Percentiles rank a stretch among this genome's conserved stretches.
Conservation (phyloP, 2,888 invertebrate species). For the Miltochrista miniata region DNA sequence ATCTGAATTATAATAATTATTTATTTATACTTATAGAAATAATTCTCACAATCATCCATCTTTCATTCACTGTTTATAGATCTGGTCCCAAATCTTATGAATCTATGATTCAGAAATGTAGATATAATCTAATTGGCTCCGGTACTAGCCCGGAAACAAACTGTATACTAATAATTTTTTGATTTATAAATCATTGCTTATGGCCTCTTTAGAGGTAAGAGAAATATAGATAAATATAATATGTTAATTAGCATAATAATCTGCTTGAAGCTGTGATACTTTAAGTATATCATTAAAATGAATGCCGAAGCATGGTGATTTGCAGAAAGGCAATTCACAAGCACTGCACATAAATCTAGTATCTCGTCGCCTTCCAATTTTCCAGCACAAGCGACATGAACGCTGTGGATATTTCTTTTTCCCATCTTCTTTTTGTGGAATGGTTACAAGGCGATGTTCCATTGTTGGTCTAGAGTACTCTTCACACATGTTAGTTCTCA, state of each 20-base stretch:
- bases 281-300: conserved; percentile 76
- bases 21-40: conserved; percentile 20
- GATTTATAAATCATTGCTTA: conserved; percentile 1
- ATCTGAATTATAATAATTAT: conserved; percentile 28
- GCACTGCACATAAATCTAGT: conserved; percentile 79
- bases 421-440: conserved; percentile 81
- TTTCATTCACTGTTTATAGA: conserved; percentile 26
- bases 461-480: conserved; percentile 59
- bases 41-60: conserved; percentile 15
- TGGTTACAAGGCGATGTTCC: conserved; percentile 75
- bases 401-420: conserved; percentile 82
- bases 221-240: conserved; percentile 23
- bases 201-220: conserved; percentile 43
- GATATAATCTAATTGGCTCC: conserved; percentile 22
- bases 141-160: conserved; percentile 9
- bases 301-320: conserved; percentile 78
- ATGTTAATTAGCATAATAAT: conserved; percentile 72
- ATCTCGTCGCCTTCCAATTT: conserved; percentile 75
- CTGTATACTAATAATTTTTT: not conserved
- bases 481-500: conserved; percentile 60
- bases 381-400: conserved; percentile 80
- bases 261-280: conserved; percentile 72
- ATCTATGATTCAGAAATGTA: conserved; percentile 53
- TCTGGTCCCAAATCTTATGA: conserved; percentile 56
- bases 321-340: conserved; percentile 79